Conservation (phyloP, 1,140 invertebrate genomes). For the Drosophila albomicans region DNA sequence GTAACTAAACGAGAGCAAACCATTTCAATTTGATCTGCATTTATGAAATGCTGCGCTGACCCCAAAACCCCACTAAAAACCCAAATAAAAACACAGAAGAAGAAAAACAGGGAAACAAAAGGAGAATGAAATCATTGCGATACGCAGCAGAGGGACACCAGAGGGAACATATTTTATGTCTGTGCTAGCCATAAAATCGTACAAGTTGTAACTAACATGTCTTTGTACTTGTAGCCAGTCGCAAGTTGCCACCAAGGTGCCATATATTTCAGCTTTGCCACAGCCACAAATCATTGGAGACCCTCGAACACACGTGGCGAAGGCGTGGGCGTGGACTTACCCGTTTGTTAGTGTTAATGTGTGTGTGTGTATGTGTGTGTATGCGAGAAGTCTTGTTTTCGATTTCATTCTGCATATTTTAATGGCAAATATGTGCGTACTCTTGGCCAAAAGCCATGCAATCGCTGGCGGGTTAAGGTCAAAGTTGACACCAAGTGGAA, state of each 20-base stretch:
- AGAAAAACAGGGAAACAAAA: not conserved
- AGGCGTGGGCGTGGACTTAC: constrained; percentile 15
- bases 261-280: constrained; percentile 56
- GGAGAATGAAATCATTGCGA: constrained; percentile 31
- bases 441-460: constrained; percentile 27
- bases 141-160: constrained; percentile 20
- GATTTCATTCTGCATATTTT: constrained; percentile 50
- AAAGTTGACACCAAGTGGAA: not conserved
- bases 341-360: too few relatives aligned
- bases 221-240: constrained; percentile 51
- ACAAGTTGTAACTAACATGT: constrained; percentile 66
- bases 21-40: constrained; percentile 55
- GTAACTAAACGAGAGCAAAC: constrained; percentile 20
- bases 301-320: constrained; percentile 40
- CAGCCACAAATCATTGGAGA: constrained; percentile 60
- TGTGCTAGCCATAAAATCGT: constrained; percentile 53
- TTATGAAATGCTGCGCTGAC: constrained; percentile 47
- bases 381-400: constrained; percentile 13
- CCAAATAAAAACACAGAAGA: not conserved
- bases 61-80: constrained; percentile 7
- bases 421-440: constrained; percentile 30
- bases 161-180: constrained; percentile 50
- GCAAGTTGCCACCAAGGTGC: constrained; percentile 55
- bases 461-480: not conserved
- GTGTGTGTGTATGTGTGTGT: not conserved